These are phyloP conservation scores for Catharus fuscescens DNA, from an alignment of 2,113 vertebrate species.

Conservation along the genomic window DNA sequence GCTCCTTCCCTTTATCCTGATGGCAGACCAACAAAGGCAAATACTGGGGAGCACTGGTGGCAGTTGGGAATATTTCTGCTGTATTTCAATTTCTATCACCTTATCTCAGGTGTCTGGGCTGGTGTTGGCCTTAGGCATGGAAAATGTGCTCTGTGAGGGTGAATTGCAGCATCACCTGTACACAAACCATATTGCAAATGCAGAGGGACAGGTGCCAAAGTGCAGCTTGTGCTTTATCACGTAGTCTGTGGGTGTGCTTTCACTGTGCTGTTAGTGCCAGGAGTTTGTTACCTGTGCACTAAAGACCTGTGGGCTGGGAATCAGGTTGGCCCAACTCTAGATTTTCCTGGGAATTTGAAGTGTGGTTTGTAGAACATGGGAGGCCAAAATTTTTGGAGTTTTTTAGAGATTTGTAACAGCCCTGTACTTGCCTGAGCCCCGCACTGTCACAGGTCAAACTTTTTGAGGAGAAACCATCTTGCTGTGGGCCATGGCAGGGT, in stretches of 20 bases:
- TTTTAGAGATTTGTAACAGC: neutral
- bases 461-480: neutral
- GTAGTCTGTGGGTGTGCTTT: rapidly evolving
- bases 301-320: neutral
- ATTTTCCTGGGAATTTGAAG: neutral
- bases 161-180: neutral
- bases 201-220: neutral
- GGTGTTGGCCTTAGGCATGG: neutral
- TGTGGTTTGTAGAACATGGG: too few relatives aligned
- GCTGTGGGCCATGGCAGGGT: neutral
- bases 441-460: neutral
- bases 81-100: neutral
- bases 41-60: neutral
- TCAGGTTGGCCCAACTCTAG: neutral
- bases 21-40: neutral
- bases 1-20: neutral
- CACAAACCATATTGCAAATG: neutral
- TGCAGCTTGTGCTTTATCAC: neutral
- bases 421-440: neutral
- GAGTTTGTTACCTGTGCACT: neutral
- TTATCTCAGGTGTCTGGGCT: neutral
- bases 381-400: neutral
- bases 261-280: neutral
- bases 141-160: neutral
- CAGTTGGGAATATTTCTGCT: neutral